Base-by-base conservation (phyloP, 2,797 vertebrate species). In the Hydrophis major region DNA sequence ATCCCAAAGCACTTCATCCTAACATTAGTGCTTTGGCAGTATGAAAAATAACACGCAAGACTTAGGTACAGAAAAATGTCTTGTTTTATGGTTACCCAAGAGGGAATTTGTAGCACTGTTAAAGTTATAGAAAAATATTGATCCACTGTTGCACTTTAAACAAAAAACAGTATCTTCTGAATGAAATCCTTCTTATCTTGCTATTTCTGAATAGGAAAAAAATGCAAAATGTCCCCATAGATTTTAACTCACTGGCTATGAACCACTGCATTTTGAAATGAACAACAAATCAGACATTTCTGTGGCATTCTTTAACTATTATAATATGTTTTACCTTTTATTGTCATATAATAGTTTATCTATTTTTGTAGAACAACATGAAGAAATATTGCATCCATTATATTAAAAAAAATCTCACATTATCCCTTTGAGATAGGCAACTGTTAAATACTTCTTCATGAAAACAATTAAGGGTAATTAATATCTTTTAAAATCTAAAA, bases 391-490 rank as follows among this genome's bases (percentile, higher is more conserved):
- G 90, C 92, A 95, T 94, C 89, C 37, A 61, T 95, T 95, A 16
- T 56, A 37, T 69, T 6, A 37, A 94, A 95, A 94, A 96, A 78
- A 96, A 94, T 55, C 32, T 93, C 3, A 0, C 18, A 90, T 90
- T 53, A 56, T 87, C 95, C 89, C 94, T 94, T 94, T 94, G 90
- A 95, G 90, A 69, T 90, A 95, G 86, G 94, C 5, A 95, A 93
- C 92, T 95, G 93, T 94, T 94, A 95, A 95, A 28, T 96, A 97
- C 96, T 96, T 96, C 93, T 95, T 95, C 55, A 90, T 74, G 13
- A 14, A 93, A 56, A 91, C 59, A 56, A 89, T 83, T 50, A 92
- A 93, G n/a, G 89, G 37, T 66, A 90, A 66, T 86, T 56, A 86
- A 88, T 14, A 78, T 69, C 83, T 89, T 78, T 90, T 66, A 56